Conservation (phyloP, 2,888 invertebrate species). For the Apamea epomidion region DNA sequence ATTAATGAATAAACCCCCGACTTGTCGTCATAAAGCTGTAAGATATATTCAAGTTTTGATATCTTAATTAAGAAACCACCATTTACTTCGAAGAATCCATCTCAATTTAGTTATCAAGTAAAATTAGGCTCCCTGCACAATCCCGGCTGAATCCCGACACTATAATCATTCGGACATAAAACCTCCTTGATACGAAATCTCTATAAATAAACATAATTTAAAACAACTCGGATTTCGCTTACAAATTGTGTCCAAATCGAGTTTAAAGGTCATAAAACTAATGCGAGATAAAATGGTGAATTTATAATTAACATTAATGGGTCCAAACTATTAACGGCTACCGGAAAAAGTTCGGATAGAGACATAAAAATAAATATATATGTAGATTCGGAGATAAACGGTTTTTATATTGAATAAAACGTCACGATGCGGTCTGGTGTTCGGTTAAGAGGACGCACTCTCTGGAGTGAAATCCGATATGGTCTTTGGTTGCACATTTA, state of each 20-base stretch:
- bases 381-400: conserved; percentile 86
- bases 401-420: conserved; percentile 85
- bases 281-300: conserved; percentile 86
- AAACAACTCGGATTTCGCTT: conserved; percentile 79
- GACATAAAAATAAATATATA: conserved; percentile 90
- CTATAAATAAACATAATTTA: conserved; percentile 78
- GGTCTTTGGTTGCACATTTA: background rate
- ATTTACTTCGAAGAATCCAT: conserved; percentile 21
- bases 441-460: conserved; percentile 76
- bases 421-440: conserved; percentile 75
- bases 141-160: conserved; percentile 39
- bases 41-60: conserved; percentile 20
- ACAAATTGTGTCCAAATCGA: conserved; percentile 85
- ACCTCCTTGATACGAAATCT: conserved; percentile 36
- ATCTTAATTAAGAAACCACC: conserved; percentile 33
- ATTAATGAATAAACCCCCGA: background rate
- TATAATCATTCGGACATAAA: conserved; percentile 57
- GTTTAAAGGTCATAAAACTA: conserved; percentile 88
- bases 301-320: conserved; percentile 89
- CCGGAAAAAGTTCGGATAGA: conserved; percentile 88
- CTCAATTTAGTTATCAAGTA: conserved; percentile 50
- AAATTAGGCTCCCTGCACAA: conserved; percentile 41
- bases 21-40: background rate
- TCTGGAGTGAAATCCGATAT: background rate
- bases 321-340: conserved; percentile 89